Evolutionary conservation across 2,888 invertebrate species (phyloP).

Genomic region (Agrotis puta): DNA sequence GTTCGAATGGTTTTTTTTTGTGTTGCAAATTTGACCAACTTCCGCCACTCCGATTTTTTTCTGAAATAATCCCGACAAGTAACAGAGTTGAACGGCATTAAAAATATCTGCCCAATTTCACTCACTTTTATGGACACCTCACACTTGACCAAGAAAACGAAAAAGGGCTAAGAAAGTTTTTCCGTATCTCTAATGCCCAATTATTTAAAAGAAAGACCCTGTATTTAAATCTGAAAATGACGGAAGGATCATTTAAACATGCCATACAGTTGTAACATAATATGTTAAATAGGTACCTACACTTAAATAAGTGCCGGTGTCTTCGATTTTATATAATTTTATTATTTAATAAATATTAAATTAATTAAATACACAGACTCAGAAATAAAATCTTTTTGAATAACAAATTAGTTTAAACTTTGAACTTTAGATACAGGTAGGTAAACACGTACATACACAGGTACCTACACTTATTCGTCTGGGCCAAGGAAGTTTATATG

Average conservation of each 20-base stretch:
- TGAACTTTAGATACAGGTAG: conserved; percentile 59
- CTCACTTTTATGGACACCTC: no score
- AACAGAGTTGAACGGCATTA: no score
- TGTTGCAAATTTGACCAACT: no score
- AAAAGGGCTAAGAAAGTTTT: no score
- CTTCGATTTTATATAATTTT: conserved; percentile 14
- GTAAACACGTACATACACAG: background rate
- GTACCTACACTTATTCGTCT: conserved; percentile 27
- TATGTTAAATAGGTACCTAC: background rate
- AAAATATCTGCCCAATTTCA: no score
- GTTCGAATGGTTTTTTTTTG: no score
- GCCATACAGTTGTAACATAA: conserved; percentile 43
- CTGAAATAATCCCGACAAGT: no score
- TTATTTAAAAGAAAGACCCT: background rate
- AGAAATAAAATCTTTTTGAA: conserved; percentile 55
- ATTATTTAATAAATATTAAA: conserved; percentile 34
- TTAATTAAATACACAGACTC: conserved; percentile 26
- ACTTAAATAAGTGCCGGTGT: conserved; percentile 14
- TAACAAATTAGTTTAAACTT: conserved; percentile 60
- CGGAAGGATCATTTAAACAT: conserved; percentile 44
- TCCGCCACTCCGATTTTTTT: no score
- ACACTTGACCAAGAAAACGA: no score
- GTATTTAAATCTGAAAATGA: conserved; percentile 34
- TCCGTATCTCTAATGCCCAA: no score
- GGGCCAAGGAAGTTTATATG: conserved; percentile 33